Evolutionary conservation across 2,797 vertebrate species (phyloP), one percentile per base, ranked within the genome.

Genomic region (Petrocephalus sullivani): DNA sequence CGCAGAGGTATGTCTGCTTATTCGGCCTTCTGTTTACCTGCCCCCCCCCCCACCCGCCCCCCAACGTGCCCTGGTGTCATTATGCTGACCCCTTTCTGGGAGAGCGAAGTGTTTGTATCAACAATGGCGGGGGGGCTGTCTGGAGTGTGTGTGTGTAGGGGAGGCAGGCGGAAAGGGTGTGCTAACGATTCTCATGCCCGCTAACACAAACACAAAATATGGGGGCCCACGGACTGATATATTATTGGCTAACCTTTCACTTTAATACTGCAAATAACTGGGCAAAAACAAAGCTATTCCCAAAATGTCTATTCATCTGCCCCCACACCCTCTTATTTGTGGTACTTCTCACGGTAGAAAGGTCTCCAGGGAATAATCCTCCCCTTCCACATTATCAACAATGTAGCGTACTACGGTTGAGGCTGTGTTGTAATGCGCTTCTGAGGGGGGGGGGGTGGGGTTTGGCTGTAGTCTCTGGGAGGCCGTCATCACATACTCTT

Each of bases 191-290:
- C 58, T 67, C 41, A 67, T 49, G 86, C 9, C 10, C 6, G n/a
- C 85, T 41, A 86, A 46, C n/a, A 87, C 57, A 49, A 49, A 85
- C 58, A 33, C 28, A 88, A 37, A 84, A 53, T 23, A 58, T 56
- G 19, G 89, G 71, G 87, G 41, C 67, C 33, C 21, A 41, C 28
- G 54, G 28, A 49, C 53, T 90, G 89, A 93, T 93, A 93, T 91
- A 94, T 87, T 89, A 82, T 78, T 90, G 82, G 83, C 88, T 91
- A 92, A 57, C 91, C 92, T 92, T 93, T 92, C 86, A 54, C 78
- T 61, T 75, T 89, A 81, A 83, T 81, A 88, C 91, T 0, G 53
- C 89, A 90, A 92, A 93, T 90, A 93, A 93, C 91, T 88, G 88
- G 88, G 21, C 23, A 28, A 51, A 90, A 89, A 92, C 91, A 94